Percentiles rank a stretch among this genome's conserved stretches.
These are phyloP conservation scores for Cheilosia vulpina DNA, from an alignment of 2,888 invertebrate genomes.

Conservation along the genomic window DNA sequence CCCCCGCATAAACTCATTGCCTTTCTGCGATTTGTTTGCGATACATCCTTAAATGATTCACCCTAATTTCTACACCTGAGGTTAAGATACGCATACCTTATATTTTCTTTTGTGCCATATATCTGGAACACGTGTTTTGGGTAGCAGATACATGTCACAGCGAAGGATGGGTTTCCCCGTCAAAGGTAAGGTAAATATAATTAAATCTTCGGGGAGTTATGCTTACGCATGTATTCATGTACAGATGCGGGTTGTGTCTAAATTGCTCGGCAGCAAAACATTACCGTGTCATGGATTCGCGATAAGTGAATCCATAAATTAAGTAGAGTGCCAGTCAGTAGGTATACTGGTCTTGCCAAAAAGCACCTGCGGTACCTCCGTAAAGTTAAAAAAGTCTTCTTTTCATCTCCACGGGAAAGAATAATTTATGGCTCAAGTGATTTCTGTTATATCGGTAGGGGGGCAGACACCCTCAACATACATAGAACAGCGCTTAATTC, in stretches of 20 bases:
- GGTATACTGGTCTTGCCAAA: background rate
- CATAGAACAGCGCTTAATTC: background rate
- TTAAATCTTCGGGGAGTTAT: conserved; percentile 52
- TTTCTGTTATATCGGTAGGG: conserved; percentile 14
- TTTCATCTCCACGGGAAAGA: background rate
- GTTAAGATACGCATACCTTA: conserved; percentile 13
- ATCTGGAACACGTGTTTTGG: conserved; percentile 44
- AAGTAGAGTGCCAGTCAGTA: conserved; percentile 1
- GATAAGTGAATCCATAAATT: conserved; percentile 51
- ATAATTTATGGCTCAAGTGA: conserved; percentile 29
- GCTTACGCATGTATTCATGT: background rate
- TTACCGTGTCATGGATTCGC: conserved; percentile 18
- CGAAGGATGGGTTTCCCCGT: conserved; percentile 32
- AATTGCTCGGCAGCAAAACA: conserved; percentile 7
- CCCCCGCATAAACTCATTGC: background rate
- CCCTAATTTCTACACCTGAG: conserved; percentile 53
- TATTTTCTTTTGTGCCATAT: conserved; percentile 22
- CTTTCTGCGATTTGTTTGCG: conserved; percentile 51
- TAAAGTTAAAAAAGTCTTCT: background rate
- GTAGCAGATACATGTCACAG: conserved; percentile 47
- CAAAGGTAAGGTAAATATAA: conserved; percentile 62
- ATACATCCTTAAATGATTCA: conserved; percentile 45
- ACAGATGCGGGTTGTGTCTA: background rate
- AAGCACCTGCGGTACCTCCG: conserved; percentile 24
- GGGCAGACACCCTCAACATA: background rate